These are phyloP conservation scores for Carassius auratus DNA, from an alignment of 2,113 vertebrate species.

Conservation along the genomic window DNA sequence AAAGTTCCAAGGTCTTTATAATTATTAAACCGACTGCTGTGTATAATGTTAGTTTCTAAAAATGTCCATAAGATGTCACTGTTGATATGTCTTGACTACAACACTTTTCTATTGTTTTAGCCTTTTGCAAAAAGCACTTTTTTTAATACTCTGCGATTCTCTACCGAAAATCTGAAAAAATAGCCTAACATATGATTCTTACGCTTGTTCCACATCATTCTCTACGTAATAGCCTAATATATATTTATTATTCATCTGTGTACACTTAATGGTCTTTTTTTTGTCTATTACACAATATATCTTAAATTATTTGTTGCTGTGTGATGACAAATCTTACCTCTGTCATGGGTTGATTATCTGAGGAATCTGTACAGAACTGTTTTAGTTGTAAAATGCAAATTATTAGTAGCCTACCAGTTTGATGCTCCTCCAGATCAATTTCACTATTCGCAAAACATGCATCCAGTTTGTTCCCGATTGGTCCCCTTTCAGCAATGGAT, in stretches of 20 bases:
- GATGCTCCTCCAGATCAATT: neutral
- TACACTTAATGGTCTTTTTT: neutral
- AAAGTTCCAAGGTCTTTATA: neutral
- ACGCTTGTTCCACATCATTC: neutral
- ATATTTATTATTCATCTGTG: neutral
- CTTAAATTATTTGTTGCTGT: neutral
- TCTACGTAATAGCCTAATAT: neutral
- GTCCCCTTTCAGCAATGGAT: slow-evolving; percentile 33
- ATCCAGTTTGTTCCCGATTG: slow-evolving; percentile 29
- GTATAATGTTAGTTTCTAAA: neutral
- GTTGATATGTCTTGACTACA: neutral
- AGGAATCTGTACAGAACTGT: neutral
- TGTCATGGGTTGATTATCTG: neutral
- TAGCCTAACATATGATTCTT: too few species aligned
- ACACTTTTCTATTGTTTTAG: neutral
- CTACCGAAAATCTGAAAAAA: neutral
- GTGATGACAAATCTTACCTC: neutral
- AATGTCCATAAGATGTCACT: slow-evolving; percentile 38
- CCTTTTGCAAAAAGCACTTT: neutral
- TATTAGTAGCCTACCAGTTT: neutral
- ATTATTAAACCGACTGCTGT: neutral
- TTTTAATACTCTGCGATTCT: neutral
- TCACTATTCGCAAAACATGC: neutral
- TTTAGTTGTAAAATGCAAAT: neutral
- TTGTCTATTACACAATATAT: neutral